phyloP scores from a whole-genome alignment of 2,113 vertebrate genomes.

The Nothocercus nigrocapillus region DNA sequence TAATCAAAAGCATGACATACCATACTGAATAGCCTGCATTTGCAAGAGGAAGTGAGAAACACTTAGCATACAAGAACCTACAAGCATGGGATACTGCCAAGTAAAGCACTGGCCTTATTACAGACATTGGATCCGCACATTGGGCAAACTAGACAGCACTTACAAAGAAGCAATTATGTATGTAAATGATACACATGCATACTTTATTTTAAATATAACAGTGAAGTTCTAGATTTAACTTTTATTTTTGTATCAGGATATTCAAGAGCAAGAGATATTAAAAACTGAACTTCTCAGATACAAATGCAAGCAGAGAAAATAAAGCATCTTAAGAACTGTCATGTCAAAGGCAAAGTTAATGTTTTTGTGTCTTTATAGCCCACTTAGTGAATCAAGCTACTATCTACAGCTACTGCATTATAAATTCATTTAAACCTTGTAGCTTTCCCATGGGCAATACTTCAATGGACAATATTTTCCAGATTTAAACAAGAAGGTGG shows the following conservation, averaged over 20 bases:
- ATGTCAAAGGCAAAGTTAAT: neutral
- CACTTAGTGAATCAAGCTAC: neutral
- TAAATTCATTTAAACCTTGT: neutral
- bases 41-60: neutral
- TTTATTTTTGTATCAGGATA: neutral
- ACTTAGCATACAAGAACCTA: neutral
- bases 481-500: neutral
- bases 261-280: neutral
- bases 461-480: neutral
- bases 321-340: neutral
- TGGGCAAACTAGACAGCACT: neutral
- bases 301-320: neutral
- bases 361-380: neutral
- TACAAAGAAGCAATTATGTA: neutral
- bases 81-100: neutral
- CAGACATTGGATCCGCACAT: neutral
- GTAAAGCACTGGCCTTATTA: neutral
- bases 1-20: neutral
- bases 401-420: neutral
- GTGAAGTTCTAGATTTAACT: neutral
- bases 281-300: neutral
- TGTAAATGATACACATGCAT: neutral
- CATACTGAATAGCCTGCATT: accelerated
- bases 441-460: accelerated
- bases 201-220: neutral